Evolutionary conservation across 2,888 invertebrate genomes (phyloP), one percentile per base, ranked within the genome.

Genomic region (Drosophila birchii): DNA sequence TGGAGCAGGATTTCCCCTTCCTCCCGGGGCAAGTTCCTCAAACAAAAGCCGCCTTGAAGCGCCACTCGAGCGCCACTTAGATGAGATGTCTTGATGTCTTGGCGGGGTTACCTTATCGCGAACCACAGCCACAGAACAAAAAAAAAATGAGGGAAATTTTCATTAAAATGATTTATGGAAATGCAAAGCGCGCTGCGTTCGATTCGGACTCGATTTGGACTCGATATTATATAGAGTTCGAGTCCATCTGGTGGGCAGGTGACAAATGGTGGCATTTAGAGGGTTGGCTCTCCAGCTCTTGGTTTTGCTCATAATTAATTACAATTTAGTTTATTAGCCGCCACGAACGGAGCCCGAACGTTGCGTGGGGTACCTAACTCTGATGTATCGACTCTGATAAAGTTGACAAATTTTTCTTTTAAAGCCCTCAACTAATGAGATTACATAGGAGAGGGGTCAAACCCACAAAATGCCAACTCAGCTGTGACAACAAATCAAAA

Each of bases 81-180:
- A 80, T 85, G 84, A 87, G 86, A 86, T 88, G 86, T 88, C 84
- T 82, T 85, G 80, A 87, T 85, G 82, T 82, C 83, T 71, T 58
- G 78, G 47, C 62, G 58, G 62, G 58, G 51, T 39, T 66, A 56
- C 57, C 78, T 83, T 83, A 86, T 86, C 86, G 64, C 61, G 18
- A 64, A 44, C 64, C 54, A 63, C 56, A 57, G 56, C 66, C 66
- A 64, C 55, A 54, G 63, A 57, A 61, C 55, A 69, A 57, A 57
- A 61, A 56, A 70, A 57, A 71, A 74, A 70, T 58, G 55, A 58
- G 57, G 45, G 72, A 59, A 74, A 81, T 77, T 83, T 85, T 88
- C 83, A 88, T 88, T 88, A 86, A 88, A 88, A 86, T 86, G 86
- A 86, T 86, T 86, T 86, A 86, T 86, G 81, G 75, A 88, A 86